These are phyloP conservation scores for Aphelinus atriplicis DNA, from an alignment of 1,140 invertebrate genomes.

Conservation along the genomic window DNA sequence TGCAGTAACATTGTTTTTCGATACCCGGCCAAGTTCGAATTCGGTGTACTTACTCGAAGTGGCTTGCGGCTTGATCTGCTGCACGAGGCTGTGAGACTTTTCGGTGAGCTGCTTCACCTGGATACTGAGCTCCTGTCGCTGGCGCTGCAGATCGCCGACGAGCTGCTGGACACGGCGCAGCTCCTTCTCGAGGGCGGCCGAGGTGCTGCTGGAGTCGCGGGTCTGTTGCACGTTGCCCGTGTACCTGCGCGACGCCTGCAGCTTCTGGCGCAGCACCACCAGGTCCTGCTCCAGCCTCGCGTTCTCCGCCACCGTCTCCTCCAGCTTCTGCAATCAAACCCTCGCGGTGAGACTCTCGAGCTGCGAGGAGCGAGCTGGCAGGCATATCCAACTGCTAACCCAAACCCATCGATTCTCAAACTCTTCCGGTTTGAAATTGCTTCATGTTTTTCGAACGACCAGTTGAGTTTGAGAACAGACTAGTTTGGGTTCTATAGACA, in stretches of 20 bases:
- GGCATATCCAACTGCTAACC: too few species aligned
- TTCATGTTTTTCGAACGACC: too few species aligned
- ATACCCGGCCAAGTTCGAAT: too few species aligned
- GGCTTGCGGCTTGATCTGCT: conserved; percentile 66
- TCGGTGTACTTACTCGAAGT: conserved; percentile 46
- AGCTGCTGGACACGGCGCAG: conserved; percentile 83
- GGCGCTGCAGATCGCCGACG: conserved; percentile 83
- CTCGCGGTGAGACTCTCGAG: not conserved
- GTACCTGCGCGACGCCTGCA: conserved; percentile 73
- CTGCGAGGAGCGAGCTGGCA: too few species aligned
- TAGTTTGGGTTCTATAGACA: too few species aligned
- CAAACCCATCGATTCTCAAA: too few species aligned
- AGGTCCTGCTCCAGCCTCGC: conserved; percentile 88
- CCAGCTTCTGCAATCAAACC: conserved; percentile 75
- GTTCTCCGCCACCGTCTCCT: conserved; percentile 90
- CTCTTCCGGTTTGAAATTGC: too few species aligned
- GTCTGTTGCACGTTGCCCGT: conserved; percentile 47
- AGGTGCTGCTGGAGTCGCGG: conserved; percentile 66
- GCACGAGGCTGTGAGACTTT: conserved; percentile 71
- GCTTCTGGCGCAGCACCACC: conserved; percentile 83
- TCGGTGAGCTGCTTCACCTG: conserved; percentile 85
- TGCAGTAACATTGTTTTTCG: too few species aligned
- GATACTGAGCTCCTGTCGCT: conserved; percentile 82
- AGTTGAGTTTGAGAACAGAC: too few species aligned
- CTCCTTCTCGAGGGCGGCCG: conserved; percentile 80